These are phyloP conservation scores for Micropoecilia bifurca DNA, from an alignment of 2,797 vertebrate genomes.

Conservation along the genomic window DNA sequence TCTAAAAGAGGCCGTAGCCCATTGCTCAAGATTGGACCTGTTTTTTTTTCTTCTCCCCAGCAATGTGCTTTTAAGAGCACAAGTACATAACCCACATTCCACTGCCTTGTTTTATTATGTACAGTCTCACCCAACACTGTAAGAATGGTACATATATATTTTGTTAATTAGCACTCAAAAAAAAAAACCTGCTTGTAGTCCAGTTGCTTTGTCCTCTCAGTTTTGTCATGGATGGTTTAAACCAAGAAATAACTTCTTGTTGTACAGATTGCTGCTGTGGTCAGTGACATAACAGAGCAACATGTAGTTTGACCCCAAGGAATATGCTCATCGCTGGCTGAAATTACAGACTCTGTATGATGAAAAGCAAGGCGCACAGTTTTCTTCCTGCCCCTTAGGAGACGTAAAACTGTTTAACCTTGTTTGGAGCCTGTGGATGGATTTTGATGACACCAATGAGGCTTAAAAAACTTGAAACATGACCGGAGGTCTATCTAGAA, in stretches of 20 bases:
- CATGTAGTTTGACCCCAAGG: slow-evolving; percentile 29
- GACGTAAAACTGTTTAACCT: not conserved
- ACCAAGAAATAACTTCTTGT: slow-evolving; percentile 1
- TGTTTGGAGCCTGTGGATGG: not conserved
- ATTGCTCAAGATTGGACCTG: slow-evolving; percentile 21
- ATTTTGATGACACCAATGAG: not conserved
- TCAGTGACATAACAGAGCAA: slow-evolving; percentile 7
- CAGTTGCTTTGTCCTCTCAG: slow-evolving; percentile 3
- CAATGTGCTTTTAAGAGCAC: slow-evolving; percentile 23
- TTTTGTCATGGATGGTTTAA: slow-evolving; percentile 4
- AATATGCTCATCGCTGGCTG: slow-evolving; percentile 15
- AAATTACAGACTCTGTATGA: slow-evolving; percentile 27
- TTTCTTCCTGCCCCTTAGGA: slow-evolving; percentile 1
- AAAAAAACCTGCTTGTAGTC: slow-evolving; percentile 4
- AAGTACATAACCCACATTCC: slow-evolving; percentile 25
- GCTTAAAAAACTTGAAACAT: not conserved
- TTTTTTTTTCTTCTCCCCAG: slow-evolving; percentile 18
- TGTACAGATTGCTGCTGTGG: slow-evolving; percentile 6
- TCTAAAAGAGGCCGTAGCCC: slow-evolving; percentile 55
- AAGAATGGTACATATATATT: not conserved
- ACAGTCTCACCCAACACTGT: slow-evolving; percentile 4
- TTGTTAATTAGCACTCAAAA: slow-evolving; percentile 3
- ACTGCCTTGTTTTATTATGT: slow-evolving; percentile 10
- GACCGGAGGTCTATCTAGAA: not conserved
- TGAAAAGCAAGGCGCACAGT: slow-evolving; percentile 8